Percentiles rank a stretch among this genome's conserved stretches.
phyloP scores from a whole-genome alignment of 2,888 invertebrate species.

The Ophion costatus region DNA sequence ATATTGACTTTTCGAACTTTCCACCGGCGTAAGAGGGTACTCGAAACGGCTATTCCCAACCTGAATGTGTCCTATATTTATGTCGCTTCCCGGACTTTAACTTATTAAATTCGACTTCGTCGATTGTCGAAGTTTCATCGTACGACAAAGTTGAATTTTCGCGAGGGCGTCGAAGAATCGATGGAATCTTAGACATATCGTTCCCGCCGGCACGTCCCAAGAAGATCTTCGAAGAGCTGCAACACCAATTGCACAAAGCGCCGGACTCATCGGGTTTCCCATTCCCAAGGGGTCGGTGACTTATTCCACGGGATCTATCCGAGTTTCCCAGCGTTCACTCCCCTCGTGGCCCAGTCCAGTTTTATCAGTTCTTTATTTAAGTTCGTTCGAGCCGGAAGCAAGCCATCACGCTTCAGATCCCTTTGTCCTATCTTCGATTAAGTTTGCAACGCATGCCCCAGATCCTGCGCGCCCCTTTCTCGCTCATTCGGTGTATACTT shows the following conservation, averaged over 20 bases:
- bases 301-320: conserved; percentile 46
- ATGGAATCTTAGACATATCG: conserved; percentile 45
- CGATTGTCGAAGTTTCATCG: conserved; percentile 1
- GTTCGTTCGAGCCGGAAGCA: not conserved
- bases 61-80: conserved; percentile 7
- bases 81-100: not conserved
- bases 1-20: conserved; percentile 43
- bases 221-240: conserved; percentile 12
- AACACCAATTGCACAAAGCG: conserved; percentile 35
- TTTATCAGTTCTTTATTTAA: conserved; percentile 62
- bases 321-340: conserved; percentile 15
- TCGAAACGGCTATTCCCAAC: not conserved
- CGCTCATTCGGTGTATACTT: conserved; percentile 10
- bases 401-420: conserved; percentile 39
- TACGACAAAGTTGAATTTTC: conserved; percentile 13
- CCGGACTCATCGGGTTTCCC: conserved; percentile 3
- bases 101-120: conserved; percentile 27
- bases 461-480: not conserved
- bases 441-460: conserved; percentile 47
- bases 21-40: not conserved
- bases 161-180: conserved; percentile 11
- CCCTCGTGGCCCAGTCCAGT: conserved; percentile 18
- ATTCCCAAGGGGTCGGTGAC: conserved; percentile 37
- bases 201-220: not conserved
- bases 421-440: conserved; percentile 69